These are phyloP conservation scores for Trichonephila clavipes DNA, from an alignment of 1,140 invertebrate genomes.

Conservation along the genomic window DNA sequence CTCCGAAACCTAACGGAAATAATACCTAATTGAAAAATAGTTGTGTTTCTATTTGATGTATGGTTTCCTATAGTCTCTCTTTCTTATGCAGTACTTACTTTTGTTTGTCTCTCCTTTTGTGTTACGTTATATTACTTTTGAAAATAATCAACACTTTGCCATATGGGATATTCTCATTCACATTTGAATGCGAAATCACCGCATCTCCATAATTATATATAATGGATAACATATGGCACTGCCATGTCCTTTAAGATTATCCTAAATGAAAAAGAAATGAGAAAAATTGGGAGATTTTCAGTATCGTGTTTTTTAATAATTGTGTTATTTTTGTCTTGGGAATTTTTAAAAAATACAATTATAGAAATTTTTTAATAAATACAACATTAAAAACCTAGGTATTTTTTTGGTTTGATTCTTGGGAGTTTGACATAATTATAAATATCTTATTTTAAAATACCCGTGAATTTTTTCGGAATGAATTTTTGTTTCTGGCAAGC, in stretches of 20 bases:
- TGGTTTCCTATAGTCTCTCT: slow-evolving; percentile 52
- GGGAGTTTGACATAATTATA: no score
- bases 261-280: not conserved
- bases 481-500: no score
- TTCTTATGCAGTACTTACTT: not conserved
- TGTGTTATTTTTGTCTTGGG: no score
- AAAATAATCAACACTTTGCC: not conserved
- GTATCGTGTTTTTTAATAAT: no score
- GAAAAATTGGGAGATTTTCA: no score
- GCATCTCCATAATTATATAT: not conserved
- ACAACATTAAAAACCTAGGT: no score
- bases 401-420: no score
- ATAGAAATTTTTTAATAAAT: no score
- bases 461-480: no score
- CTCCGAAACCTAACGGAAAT: slow-evolving; percentile 42
- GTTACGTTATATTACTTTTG: not conserved
- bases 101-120: slow-evolving; percentile 33
- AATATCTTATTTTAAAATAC: no score
- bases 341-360: no score
- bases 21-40: slow-evolving; percentile 61
- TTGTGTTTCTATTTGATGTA: slow-evolving; percentile 60
- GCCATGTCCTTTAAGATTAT: not conserved
- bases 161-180: slow-evolving; percentile 1
- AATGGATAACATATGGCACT: not conserved
- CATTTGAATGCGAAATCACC: not conserved